Base-by-base conservation (phyloP, 1,140 invertebrate species). In the Stegodyphus dumicola region DNA sequence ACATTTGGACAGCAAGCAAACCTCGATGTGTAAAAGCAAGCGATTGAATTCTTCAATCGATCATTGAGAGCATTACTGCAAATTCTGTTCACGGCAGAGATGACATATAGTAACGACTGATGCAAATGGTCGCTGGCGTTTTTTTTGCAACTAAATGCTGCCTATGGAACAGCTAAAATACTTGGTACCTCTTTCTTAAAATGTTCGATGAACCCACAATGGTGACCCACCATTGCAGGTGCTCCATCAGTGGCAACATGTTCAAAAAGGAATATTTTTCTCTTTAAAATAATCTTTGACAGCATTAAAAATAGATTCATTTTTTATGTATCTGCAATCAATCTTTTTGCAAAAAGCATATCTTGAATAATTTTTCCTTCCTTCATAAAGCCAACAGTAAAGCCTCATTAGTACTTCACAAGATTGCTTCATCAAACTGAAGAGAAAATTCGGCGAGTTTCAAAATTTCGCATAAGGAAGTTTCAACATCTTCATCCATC, bases 191-290 rank as follows among this genome's bases (percentile, higher is more conserved):
- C 56, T 60, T 15, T 60, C 56, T 60, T 60, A 1, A 15, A 5
- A 60, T 1, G 33, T 1, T 1, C 3, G 33, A 33, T 60, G 1
- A 60, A 60, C 56, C 56, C 56, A 10, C 1, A 5, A 60, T 60
- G 56, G 5, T 15, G 15, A 60, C 56, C 56, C 56, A 60, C 15
- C 15, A 15, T 5, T 60, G 56, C 56, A 60, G 5, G 15, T 2
- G 88, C 88, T 78, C 88, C 89, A 89, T 90, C 89, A 78, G 88
- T 90, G 80, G 88, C 89, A 86, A 87, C 85, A 81, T 89, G 89
- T 90, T 90, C 65, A 67, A 52, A 89, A 78, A 52, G 88, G 88
- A 73, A 89, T 88, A 76, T 86, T 86, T 87, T 89, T 88, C 77
- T 87, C 87, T 33, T 88, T 64, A 75, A 88, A 90, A 89, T 89